Base-by-base conservation (phyloP, 1,140 invertebrate species). In the Manduca sexta region DNA sequence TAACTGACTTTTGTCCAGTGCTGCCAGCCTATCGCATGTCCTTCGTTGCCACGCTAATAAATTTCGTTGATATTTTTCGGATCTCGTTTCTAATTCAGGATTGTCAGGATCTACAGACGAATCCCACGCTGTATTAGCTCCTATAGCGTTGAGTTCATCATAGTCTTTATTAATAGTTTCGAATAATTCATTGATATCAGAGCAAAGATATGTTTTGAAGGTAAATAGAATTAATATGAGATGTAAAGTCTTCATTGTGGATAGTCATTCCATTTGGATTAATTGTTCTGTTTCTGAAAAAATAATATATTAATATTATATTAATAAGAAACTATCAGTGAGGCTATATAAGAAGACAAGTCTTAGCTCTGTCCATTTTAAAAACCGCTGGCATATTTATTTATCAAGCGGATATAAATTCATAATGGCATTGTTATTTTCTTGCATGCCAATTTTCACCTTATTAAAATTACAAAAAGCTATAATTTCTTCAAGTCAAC, bases 71-170 rank as follows among this genome's bases (percentile, higher is more conserved):
- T 74, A 78, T 4, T 56, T 49, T 3, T 50, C 54, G 4, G 60
- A 41, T 33, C 17, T 69, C 8, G n/a, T 14, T 11, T 52, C 12
- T 7, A 71, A 43, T 7, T 52, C 58, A 13, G 45, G 30, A 12
- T 61, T 60, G 37, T 18, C 16, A 38, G 77, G 71, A 7, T 71
- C 54, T 0, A 70, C 12, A 13, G 68, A 64, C 15, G 71, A 65
- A 15, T 67, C 52, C 78, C 78, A 82, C 2, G 69, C 52, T 34
- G 79, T 60, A 12, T 69, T 45, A 8, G 78, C 72, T 0, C 60
- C 72, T 2, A 71, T 48, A 1, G 50, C 40, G 40, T 77, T 76
- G n/a, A 67, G 61, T 56, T 69, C 65, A 1, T 52, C 35, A 1
- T 45, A 49, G 5, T 69, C 55, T 37, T 67, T 44, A 41, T 82